Percentiles rank a stretch among this genome's conserved stretches.
Conservation (phyloP, 64 coral and sea anemone genomes). For the Astreopora myriophthalma region DNA sequence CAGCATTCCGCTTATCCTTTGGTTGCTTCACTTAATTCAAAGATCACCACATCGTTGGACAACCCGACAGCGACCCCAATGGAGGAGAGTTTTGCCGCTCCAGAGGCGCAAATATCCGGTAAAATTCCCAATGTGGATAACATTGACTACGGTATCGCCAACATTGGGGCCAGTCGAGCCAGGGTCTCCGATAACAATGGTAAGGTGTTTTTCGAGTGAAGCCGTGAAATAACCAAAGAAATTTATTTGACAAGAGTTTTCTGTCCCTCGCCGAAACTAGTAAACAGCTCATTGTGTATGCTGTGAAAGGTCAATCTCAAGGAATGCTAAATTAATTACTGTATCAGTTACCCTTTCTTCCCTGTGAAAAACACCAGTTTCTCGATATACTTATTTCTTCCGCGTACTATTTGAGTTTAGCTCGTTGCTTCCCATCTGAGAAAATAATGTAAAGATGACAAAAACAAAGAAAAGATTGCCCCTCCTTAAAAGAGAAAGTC, state of each 20-base stretch:
- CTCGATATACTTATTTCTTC: too few relatives aligned
- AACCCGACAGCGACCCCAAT: not conserved
- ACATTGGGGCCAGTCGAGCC: not conserved
- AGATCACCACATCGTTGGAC: not conserved
- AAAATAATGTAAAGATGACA: too few relatives aligned
- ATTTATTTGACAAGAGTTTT: not conserved
- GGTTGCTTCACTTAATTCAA: conserved; percentile 8
- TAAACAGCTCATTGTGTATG: too few relatives aligned
- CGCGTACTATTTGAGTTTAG: too few relatives aligned
- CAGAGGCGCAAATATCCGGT: conserved; percentile 18
- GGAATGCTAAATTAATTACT: too few relatives aligned
- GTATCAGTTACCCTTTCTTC: too few relatives aligned
- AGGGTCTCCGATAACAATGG: not conserved
- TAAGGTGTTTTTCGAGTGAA: not conserved
- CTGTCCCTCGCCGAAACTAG: too few relatives aligned
- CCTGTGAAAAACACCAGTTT: too few relatives aligned
- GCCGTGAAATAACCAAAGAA: not conserved
- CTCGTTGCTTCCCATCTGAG: too few relatives aligned
- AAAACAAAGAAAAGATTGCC: too few relatives aligned
- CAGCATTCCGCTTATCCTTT: conserved; percentile 35
- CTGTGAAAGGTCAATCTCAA: too few relatives aligned
- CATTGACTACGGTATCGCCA: not conserved
- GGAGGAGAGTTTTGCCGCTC: not conserved
- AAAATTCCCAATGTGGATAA: conserved; percentile 21
- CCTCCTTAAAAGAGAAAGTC: too few relatives aligned